Conservation (phyloP, 2,888 invertebrate genomes). For the Hypena proboscidalis region DNA sequence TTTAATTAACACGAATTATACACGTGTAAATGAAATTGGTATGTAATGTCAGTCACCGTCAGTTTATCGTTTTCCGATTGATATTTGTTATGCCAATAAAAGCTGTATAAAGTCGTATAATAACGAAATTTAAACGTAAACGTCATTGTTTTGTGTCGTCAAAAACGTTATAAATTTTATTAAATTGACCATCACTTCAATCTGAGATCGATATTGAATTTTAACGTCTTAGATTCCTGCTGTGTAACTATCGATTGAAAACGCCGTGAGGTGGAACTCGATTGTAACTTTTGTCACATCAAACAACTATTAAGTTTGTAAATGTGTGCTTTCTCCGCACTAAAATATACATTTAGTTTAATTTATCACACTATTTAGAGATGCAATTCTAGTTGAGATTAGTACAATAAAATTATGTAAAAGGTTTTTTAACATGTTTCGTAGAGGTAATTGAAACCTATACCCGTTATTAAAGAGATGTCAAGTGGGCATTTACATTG, state of each 20-base stretch:
- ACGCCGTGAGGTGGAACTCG: constrained; percentile 52
- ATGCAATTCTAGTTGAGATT: constrained; percentile 31
- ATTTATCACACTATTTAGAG: constrained; percentile 52
- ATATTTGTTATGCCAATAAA: constrained; percentile 51
- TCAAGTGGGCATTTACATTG: background rate
- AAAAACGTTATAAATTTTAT: constrained; percentile 59
- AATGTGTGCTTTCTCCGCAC: constrained; percentile 50
- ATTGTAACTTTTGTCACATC: constrained; percentile 65
- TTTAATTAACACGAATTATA: constrained; percentile 36
- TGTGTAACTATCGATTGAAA: constrained; percentile 60
- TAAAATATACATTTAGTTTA: constrained; percentile 54
- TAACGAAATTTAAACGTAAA: constrained; percentile 46
- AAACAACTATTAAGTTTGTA: constrained; percentile 62
- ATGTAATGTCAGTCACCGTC: constrained; percentile 25
- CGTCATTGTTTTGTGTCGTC: constrained; percentile 60
- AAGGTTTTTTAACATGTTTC: background rate
- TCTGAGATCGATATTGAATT: constrained; percentile 61
- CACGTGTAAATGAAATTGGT: constrained; percentile 17
- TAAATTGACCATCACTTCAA: constrained; percentile 59
- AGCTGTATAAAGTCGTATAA: constrained; percentile 39
- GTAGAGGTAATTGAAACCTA: constrained; percentile 4
- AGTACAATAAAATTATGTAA: constrained; percentile 1
- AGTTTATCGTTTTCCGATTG: constrained; percentile 33
- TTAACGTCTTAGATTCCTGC: constrained; percentile 60
- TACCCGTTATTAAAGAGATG: background rate